Percentiles rank a stretch among this genome's conserved stretches.
Conservation (phyloP, 2,797 vertebrate species). For the Chrysolophus pictus region DNA sequence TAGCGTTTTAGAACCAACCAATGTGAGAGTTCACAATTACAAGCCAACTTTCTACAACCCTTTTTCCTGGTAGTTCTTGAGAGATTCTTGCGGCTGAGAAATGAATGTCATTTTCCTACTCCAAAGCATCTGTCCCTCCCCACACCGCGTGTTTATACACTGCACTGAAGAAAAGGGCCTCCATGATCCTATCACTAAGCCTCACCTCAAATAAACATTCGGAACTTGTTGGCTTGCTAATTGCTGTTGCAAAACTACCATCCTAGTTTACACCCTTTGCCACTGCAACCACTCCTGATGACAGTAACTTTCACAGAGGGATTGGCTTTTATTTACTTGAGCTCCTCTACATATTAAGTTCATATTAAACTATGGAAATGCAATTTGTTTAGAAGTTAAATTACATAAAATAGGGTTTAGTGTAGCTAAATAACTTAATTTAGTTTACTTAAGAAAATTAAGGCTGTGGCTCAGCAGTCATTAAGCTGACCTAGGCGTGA, state of each 20-base stretch:
- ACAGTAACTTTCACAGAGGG: background rate
- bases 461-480: background rate
- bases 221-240: background rate
- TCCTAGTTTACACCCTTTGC: background rate
- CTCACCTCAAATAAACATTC: accelerated
- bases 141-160: accelerated
- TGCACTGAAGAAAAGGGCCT: accelerated
- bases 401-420: background rate
- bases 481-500: background rate
- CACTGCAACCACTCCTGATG: background rate
- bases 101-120: accelerated
- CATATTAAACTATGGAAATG: background rate
- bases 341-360: background rate
- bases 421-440: background rate
- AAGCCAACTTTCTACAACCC: background rate
- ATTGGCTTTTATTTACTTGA: background rate
- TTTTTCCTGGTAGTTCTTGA: background rate
- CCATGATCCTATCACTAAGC: accelerated
- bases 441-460: background rate
- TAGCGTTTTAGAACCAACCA: background rate
- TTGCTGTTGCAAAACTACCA: background rate
- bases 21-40: background rate
- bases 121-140: background rate
- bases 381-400: background rate
- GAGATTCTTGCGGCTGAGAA: background rate